phyloP scores from a whole-genome alignment of 1,140 invertebrate genomes.

The Lamellibrachia luymesi region DNA sequence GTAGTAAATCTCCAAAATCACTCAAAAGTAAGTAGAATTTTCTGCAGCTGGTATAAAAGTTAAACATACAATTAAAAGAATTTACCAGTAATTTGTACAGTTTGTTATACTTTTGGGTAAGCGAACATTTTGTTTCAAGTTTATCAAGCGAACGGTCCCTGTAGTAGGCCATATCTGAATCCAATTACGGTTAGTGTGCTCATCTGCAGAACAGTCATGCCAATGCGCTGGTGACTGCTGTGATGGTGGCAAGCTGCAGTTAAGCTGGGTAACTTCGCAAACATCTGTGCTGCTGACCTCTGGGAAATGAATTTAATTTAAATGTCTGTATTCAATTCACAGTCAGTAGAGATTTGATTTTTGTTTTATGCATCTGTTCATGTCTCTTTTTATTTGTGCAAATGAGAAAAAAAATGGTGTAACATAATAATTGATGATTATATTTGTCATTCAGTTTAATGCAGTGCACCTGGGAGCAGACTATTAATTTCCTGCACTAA shows the following conservation, averaged over 20 bases:
- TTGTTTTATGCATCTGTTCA: neutral
- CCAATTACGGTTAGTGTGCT: neutral
- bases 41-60: neutral
- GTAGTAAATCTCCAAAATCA: neutral
- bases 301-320: neutral
- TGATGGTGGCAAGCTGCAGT: neutral
- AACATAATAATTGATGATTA: neutral
- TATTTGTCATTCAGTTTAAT: neutral
- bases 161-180: neutral
- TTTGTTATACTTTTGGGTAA: neutral
- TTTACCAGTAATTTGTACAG: neutral
- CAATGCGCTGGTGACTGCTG: neutral
- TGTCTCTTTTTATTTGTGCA: neutral
- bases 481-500: neutral
- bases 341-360: neutral
- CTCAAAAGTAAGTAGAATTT: neutral
- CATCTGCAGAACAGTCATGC: conserved; percentile 3
- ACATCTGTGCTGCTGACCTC: neutral
- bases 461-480: neutral
- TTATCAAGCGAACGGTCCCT: neutral
- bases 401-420: neutral
- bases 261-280: neutral
- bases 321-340: neutral
- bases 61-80: neutral
- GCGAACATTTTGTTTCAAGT: neutral